Conservation (phyloP, 2,113 vertebrate genomes). For the Camelus bactrianus region DNA sequence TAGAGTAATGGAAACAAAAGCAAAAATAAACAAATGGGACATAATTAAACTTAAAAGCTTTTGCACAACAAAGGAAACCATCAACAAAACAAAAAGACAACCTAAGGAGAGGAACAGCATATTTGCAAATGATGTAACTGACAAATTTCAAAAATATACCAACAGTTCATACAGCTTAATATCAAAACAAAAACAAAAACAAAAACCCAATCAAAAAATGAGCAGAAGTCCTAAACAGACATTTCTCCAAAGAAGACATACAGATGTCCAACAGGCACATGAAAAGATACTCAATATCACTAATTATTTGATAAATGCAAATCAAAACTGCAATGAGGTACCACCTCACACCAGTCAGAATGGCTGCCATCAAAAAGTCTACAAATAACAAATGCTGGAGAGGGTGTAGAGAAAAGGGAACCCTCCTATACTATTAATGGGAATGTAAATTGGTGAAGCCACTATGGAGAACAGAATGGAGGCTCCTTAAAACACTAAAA, state of each 20-base stretch:
- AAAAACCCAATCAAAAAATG: background rate
- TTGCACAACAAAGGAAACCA: background rate
- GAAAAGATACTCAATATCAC: background rate
- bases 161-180: background rate
- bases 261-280: background rate
- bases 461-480: background rate
- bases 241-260: background rate
- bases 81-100: background rate
- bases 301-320: background rate
- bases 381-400: background rate
- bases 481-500: background rate
- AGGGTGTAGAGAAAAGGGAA: background rate
- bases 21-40: background rate
- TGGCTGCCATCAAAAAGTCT: background rate
- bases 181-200: background rate
- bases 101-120: background rate
- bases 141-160: background rate
- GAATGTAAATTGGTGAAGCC: background rate
- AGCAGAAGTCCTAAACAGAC: background rate
- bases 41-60: background rate
- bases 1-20: background rate
- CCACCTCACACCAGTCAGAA: background rate
- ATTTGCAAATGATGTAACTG: background rate
- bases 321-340: background rate
- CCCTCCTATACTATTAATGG: background rate